phyloP scores from a whole-genome alignment of 2,797 vertebrate species.

The Platalea minor region DNA sequence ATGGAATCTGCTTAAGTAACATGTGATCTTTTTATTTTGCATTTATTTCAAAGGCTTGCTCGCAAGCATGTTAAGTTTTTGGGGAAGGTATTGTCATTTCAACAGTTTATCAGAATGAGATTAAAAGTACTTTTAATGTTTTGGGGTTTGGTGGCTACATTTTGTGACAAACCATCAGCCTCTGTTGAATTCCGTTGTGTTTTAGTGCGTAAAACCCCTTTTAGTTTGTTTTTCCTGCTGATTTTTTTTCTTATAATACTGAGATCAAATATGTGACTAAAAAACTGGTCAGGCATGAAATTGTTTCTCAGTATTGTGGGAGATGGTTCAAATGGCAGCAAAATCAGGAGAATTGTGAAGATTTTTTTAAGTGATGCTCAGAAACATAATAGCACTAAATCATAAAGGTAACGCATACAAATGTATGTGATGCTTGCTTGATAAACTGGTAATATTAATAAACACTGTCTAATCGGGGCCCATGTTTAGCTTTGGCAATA shows the following conservation, averaged over 20 bases:
- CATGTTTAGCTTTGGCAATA: neutral
- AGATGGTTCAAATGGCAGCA: neutral
- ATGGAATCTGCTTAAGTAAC: constrained; percentile 45
- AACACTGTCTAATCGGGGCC: neutral
- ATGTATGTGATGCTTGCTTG: neutral
- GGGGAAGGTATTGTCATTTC: neutral
- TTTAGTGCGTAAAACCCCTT: neutral
- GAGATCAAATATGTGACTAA: constrained; percentile 60
- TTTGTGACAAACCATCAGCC: constrained; percentile 20
- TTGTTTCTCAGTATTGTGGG: constrained; percentile 66
- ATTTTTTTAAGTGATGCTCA: neutral
- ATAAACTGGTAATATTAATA: neutral
- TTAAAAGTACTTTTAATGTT: neutral
- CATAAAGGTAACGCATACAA: neutral
- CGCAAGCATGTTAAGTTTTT: neutral
- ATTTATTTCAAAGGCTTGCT: constrained; percentile 7
- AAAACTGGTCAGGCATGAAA: constrained; percentile 66
- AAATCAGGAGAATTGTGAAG: constrained; percentile 25
- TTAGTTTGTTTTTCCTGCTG: constrained; percentile 24
- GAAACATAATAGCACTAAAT: neutral
- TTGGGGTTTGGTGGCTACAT: neutral
- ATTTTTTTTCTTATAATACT: constrained; percentile 37
- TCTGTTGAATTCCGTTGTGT: neutral
- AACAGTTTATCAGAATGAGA: neutral
- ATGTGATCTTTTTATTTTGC: neutral